A percentile compares a stretch with the other conserved stretches of the same genome.
Conservation (phyloP, 2,888 invertebrate species). For the Phaonia tiefii region DNA sequence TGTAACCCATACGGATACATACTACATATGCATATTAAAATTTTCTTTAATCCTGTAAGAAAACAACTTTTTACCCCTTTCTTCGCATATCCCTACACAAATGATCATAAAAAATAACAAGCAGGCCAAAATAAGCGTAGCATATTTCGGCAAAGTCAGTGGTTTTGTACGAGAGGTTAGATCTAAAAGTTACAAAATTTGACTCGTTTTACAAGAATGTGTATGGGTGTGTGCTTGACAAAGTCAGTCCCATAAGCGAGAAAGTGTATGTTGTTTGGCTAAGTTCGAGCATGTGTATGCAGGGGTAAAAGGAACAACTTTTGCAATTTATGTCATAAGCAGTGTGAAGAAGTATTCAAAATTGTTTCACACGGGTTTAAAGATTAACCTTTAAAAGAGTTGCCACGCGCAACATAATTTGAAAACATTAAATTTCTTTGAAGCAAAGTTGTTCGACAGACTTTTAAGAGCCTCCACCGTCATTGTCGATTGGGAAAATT, state of each 20-base stretch:
- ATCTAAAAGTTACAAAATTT: conserved; percentile 39
- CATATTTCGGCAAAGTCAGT: conserved; percentile 59
- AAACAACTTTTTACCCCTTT: conserved; percentile 41
- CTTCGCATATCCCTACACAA: conserved; percentile 13
- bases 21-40: conserved; percentile 18
- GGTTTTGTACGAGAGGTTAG: conserved; percentile 61
- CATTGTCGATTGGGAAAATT: background rate
- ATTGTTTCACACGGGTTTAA: conserved; percentile 9
- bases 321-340: conserved; percentile 53
- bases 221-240: conserved; percentile 17
- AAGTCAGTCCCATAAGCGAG: too few species aligned
- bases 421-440: background rate
- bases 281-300: conserved; percentile 20
- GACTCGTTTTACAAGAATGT: background rate
- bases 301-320: conserved; percentile 47
- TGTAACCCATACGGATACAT: too few species aligned
- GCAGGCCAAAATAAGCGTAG: conserved; percentile 34
- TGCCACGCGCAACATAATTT: background rate
- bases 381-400: conserved; percentile 26
- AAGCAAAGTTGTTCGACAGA: background rate
- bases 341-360: conserved; percentile 32
- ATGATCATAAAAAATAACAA: conserved; percentile 35
- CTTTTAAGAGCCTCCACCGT: background rate
- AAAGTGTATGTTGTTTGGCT: background rate
- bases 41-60: conserved; percentile 11